Evolutionary conservation across 2,888 invertebrate genomes (phyloP).

Genomic region (Leucophenga maculata): DNA sequence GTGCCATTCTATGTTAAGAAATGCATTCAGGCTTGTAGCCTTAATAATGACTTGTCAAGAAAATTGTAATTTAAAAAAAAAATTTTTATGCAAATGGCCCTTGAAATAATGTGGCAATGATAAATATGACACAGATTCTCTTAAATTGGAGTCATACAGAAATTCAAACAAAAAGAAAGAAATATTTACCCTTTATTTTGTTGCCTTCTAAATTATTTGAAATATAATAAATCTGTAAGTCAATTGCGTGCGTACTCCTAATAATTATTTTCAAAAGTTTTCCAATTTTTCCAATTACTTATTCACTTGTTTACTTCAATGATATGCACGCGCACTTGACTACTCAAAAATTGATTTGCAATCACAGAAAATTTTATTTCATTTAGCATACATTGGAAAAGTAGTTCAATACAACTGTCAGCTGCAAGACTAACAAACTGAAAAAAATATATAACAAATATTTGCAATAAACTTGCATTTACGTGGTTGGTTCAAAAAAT

Average conservation of each 20-base stretch:
- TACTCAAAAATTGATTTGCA: neutral
- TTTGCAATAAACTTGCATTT: no score
- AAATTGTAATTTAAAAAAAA: neutral
- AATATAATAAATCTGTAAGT: neutral
- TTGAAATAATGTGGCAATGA: neutral
- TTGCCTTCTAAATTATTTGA: neutral
- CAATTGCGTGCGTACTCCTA: neutral
- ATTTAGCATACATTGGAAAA: neutral
- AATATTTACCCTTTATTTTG: no score
- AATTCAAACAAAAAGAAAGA: no score
- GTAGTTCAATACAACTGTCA: neutral
- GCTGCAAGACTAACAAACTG: neutral
- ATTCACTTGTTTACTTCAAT: constrained; percentile 2
- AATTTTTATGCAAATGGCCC: neutral
- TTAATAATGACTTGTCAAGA: neutral
- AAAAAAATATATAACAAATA: no score
- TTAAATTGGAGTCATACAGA: no score
- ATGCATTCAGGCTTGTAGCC: neutral
- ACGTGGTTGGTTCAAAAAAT: no score
- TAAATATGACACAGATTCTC: no score
- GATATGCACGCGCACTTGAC: neutral
- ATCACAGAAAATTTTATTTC: neutral
- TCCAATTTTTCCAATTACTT: neutral
- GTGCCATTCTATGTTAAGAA: neutral
- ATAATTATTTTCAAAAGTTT: neutral